These are phyloP conservation scores for Daubentonia madagascariensis DNA, from an alignment of 2,113 vertebrate species.

Conservation along the genomic window DNA sequence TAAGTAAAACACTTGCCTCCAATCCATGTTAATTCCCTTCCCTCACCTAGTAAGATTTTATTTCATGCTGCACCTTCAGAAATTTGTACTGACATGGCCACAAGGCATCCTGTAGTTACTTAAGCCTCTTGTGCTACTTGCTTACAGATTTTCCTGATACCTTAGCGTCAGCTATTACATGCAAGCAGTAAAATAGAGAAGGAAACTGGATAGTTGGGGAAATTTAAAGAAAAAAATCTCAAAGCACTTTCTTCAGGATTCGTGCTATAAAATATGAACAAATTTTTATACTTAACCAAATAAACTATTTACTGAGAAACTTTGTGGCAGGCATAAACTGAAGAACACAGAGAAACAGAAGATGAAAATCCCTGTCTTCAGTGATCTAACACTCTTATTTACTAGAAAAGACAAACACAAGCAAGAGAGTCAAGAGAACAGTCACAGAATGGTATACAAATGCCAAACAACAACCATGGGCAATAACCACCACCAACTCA, in stretches of 20 bases:
- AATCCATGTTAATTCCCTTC: not conserved
- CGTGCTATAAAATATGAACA: not conserved
- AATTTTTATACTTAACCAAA: conserved; percentile 25
- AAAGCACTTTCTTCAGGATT: conserved; percentile 12
- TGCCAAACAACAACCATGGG: not conserved
- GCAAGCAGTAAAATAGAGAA: not conserved
- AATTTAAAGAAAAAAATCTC: not conserved
- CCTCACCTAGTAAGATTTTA: not conserved
- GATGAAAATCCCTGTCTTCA: not conserved
- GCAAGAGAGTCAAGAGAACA: not conserved
- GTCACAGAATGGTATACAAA: not conserved
- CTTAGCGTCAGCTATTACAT: not conserved
- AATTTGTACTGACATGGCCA: not conserved
- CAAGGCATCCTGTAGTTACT: not conserved
- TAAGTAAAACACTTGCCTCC: not conserved
- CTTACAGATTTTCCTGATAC: not conserved
- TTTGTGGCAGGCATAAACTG: not conserved
- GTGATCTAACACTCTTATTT: not conserved
- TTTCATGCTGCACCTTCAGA: not conserved
- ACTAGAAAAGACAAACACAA: not conserved
- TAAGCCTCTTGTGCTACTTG: not conserved
- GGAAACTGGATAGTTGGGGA: not conserved
- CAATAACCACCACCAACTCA: not conserved
- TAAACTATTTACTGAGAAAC: conserved; percentile 33
- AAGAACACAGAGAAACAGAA: conserved; percentile 22